Base-by-base conservation (phyloP, 1,140 invertebrate genomes). In the Brachionus rotundiformis region DNA sequence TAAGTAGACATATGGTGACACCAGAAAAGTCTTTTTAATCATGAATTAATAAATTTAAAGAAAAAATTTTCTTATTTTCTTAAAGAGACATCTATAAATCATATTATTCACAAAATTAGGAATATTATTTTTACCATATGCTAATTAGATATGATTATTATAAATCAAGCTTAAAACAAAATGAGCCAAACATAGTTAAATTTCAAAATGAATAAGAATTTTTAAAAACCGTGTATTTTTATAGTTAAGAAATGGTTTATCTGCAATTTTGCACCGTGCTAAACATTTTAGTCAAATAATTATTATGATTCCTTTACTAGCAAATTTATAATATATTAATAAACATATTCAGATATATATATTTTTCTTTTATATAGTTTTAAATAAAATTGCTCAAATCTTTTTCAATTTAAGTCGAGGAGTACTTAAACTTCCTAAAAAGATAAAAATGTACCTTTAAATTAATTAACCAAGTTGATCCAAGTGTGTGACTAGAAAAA, bases 181-280 rank as follows among this genome's bases (percentile, higher is more conserved):
- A 36, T 23, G 0, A 36, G 5, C 13, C 8, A 63, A 63, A 63
- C 25, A 29, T 7, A 36, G 31, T 16, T 31, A 33, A 68, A 68
- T 68, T 68, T 68, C 63, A 68, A 68, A 68, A 68, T 68, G 63
- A 68, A 68, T 68, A 68, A 36, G 3, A 33, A 33, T 6, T 39
- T 68, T 68, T 29, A 68, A 29, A 68, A 68, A 23, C 31, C 4
- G 4, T 68, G 13, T 11, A 36, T 68, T 6, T 68, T 36, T 39
- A 68, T 36, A 31, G 29, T 33, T 13, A n/a, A n/a, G n/a, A n/a
- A n/a, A n/a, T n/a, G 16, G n/a, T 6, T 33, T 68, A 1, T 68
- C 1, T 33, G 23, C 27, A 31, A 19, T 36, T 36, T 0, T 68
- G 47, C 47, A 54, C 7, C 3, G 6, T 23, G 44, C 44, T n/a